These are phyloP conservation scores for Megalurothrips usitatus DNA, from an alignment of 2,888 invertebrate genomes.

Conservation along the genomic window DNA sequence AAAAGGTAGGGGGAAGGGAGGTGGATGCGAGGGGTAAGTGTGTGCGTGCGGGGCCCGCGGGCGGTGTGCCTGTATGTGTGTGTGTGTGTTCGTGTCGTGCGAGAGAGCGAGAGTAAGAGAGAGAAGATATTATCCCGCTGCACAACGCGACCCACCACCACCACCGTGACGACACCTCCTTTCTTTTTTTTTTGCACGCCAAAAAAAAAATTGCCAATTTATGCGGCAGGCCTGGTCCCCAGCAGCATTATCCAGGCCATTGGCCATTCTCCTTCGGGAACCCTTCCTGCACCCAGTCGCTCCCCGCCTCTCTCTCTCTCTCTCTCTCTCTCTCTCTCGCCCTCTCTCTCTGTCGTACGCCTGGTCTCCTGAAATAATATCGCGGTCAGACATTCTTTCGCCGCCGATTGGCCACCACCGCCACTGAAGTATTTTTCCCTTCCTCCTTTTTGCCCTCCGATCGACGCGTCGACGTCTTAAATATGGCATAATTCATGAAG, in stretches of 20 bases:
- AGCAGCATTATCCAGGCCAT: not conserved
- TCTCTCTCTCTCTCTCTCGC: not conserved
- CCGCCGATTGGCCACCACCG: not conserved
- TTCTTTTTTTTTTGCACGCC: not conserved
- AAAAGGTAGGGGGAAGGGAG: no score
- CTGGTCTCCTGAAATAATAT: not conserved
- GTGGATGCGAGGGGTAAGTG: no score
- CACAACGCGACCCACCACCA: no score
- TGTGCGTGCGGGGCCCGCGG: no score
- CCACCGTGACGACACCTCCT: not conserved
- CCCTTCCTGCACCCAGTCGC: not conserved
- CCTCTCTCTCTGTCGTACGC: not conserved
- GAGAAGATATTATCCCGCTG: no score
- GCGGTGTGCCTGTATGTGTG: no score
- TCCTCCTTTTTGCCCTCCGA: not conserved
- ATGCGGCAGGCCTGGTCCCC: not conserved
- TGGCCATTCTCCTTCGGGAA: not conserved
- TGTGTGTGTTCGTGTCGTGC: no score
- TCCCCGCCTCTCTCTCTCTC: not conserved
- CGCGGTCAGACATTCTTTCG: not conserved
- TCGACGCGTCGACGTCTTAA: conserved; percentile 6
- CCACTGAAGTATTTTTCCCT: not conserved
- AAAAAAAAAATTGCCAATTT: conserved; percentile 14
- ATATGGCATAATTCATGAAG: conserved; percentile 23
- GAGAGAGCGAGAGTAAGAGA: no score